Base-by-base conservation (phyloP, 2,888 invertebrate species). In the Caenorhabditis japonica region DNA sequence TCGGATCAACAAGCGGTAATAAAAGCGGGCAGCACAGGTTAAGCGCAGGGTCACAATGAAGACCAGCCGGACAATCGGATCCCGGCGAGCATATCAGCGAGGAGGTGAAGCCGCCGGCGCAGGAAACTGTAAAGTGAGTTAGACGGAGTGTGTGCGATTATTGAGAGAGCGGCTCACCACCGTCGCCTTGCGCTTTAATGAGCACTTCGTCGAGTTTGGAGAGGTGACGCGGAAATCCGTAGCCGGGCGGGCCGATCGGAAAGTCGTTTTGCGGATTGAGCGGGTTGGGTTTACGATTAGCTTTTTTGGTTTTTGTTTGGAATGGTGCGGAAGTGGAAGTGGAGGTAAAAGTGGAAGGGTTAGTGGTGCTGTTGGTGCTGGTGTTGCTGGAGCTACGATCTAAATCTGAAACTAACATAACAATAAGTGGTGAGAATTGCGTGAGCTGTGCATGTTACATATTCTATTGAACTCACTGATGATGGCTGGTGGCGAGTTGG, bases 1-100 rank as follows among this genome's bases (percentile, higher is more conserved):
- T 64, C 19, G 78, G 68, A 51, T 82, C 81, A 34, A 76, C 80
- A 13, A 85, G 76, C 27, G 85, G 84, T 21, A 85, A 75, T 27
- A 85, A 71, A 44, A 85, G 72, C 21, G 86, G 86, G 68, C 87
- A 87, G 68, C 87, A 87, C 13, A 80, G 69, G 44, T 75, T 66
- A 53, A 80, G 70, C 12, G 68, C 66, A 2, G 61, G 49, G 51
- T 85, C 84, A 52, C 87, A 87, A 68, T 80, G 82, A 41, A 84
- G 76, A 12, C 85, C 87, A 33, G 77, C 80, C 7, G 86, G 86
- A 47, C 87, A 87, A 19, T 76, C 76, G 15, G 73, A 49, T 27
- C 75, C 77, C 4, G 47, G 53, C 33, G 71, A 68, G 61, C 85
- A 84, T 4, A 70, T 69, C 21, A 85, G 44, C 15, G 75, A 71